Evolutionary conservation across 1,140 invertebrate genomes (phyloP).

Genomic region (Brachionus sp.): DNA sequence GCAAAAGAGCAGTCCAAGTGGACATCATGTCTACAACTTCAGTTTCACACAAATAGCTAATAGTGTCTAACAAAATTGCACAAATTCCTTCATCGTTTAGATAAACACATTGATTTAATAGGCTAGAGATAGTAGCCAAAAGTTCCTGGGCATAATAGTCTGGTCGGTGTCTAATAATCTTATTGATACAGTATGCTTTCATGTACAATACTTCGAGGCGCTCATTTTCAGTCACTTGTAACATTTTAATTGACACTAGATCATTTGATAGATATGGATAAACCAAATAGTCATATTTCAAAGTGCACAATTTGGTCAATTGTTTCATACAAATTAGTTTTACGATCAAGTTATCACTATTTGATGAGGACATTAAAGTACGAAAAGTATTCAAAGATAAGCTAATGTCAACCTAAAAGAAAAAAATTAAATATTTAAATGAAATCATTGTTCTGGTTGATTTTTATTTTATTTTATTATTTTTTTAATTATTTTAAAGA

Average conservation of each 20-base stretch:
- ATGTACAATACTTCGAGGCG: slow-evolving; percentile 19
- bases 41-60: slow-evolving; percentile 21
- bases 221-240: background rate
- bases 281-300: slow-evolving; percentile 43
- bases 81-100: slow-evolving; percentile 17
- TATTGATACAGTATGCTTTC: slow-evolving; percentile 31
- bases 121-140: slow-evolving; percentile 18
- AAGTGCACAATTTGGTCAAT: background rate
- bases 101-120: background rate
- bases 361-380: background rate
- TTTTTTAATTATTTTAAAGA: too few relatives aligned
- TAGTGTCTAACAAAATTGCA: slow-evolving; percentile 2
- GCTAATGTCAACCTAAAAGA: slow-evolving; percentile 21
- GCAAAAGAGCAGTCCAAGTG: slow-evolving; percentile 34
- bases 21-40: slow-evolving; percentile 40
- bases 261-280: slow-evolving; percentile 30
- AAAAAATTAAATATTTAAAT: too few relatives aligned
- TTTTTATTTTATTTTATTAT: too few relatives aligned
- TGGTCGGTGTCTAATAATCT: slow-evolving; percentile 18
- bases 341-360: background rate
- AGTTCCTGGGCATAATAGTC: slow-evolving; percentile 44
- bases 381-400: background rate
- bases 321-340: slow-evolving; percentile 25
- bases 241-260: background rate
- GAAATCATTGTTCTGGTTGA: too few relatives aligned